These are phyloP conservation scores for Alosa sapidissima DNA, from an alignment of 2,797 vertebrate genomes.

Conservation along the genomic window DNA sequence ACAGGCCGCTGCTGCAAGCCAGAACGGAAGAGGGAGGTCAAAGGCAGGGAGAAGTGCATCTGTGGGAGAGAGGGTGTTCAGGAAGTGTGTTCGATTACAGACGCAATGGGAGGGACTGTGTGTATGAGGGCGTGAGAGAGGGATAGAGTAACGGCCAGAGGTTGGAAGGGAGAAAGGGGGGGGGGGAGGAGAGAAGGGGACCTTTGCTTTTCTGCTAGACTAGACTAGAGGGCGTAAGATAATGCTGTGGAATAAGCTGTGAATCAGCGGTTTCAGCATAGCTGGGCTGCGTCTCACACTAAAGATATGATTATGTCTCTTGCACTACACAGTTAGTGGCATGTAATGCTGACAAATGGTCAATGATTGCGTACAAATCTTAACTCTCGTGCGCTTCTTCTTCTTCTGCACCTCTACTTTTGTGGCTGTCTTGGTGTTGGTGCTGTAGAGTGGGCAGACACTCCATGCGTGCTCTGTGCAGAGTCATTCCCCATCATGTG, in stretches of 20 bases:
- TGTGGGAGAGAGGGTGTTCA: constrained; percentile 58
- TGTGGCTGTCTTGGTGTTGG: background rate
- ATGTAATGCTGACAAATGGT: background rate
- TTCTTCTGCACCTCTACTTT: background rate
- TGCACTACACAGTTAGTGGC: background rate
- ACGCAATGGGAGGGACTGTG: constrained; percentile 29
- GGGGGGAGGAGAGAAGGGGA: background rate
- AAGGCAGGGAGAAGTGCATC: constrained; percentile 56
- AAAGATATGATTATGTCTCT: background rate
- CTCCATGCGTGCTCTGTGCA: background rate
- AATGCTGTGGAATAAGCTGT: no score
- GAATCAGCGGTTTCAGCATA: background rate
- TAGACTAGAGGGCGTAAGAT: background rate
- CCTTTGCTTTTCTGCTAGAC: background rate
- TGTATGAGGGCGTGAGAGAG: background rate
- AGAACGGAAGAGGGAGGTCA: constrained; percentile 69
- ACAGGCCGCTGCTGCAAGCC: constrained; percentile 65
- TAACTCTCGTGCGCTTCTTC: background rate
- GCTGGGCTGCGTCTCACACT: background rate
- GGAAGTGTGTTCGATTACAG: constrained; percentile 56
- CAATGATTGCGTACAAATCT: background rate
- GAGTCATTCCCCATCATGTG: background rate
- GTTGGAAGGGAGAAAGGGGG: background rate
- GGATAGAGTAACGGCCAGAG: background rate
- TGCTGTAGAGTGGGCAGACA: background rate